Conservation (phyloP, 2,888 invertebrate genomes). For the Lobophora halterata region DNA sequence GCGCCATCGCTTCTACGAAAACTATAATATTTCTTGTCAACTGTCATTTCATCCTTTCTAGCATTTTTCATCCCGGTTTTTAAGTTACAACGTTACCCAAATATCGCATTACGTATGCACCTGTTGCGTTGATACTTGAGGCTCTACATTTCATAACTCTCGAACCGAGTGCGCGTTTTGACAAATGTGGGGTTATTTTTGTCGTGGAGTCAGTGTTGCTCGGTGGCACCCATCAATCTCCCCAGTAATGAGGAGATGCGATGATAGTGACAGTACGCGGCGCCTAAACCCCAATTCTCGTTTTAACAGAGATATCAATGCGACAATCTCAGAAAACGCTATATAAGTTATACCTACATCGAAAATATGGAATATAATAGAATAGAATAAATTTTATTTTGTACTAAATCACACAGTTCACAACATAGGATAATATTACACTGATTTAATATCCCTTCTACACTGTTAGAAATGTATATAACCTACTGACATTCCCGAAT, state of each 20-base stretch:
- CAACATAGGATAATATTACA: no score
- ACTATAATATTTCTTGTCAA: conserved; percentile 46
- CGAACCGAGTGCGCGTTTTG: conserved; percentile 29
- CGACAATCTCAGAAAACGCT: no score
- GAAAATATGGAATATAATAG: no score
- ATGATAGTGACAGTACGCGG: conserved; percentile 49
- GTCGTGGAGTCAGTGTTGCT: conserved; percentile 33
- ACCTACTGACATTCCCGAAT: no score
- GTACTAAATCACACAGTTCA: no score
- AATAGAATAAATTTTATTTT: no score
- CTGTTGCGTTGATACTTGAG: conserved; percentile 41
- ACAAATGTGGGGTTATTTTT: conserved; percentile 40
- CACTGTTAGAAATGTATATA: no score
- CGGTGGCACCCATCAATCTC: conserved; percentile 53
- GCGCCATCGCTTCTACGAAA: conserved; percentile 61
- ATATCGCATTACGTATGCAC: conserved; percentile 54
- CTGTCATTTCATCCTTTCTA: conserved; percentile 52
- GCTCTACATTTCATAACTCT: conserved; percentile 27
- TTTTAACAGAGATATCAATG: no score
- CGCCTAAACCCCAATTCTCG: no score
- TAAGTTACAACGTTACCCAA: conserved; percentile 44
- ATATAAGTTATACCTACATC: no score
- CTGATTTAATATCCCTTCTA: no score
- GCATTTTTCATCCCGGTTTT: conserved; percentile 50
- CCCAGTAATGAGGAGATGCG: conserved; percentile 54